phyloP scores from a whole-genome alignment of 2,888 invertebrate genomes.

The Incurvaria masculella region DNA sequence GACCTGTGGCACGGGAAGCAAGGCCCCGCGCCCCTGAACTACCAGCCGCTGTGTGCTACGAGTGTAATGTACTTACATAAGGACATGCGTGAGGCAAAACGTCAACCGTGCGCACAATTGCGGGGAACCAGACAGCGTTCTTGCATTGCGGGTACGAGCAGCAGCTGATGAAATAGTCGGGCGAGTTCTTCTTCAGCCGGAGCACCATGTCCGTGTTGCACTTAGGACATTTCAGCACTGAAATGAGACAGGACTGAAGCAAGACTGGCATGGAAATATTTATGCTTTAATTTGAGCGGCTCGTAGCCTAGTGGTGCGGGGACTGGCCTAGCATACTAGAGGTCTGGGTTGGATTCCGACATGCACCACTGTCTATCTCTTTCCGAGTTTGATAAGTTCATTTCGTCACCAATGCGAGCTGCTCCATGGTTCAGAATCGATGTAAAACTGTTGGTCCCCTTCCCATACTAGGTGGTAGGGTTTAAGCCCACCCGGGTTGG shows the following conservation, averaged over 20 bases:
- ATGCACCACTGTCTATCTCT: no score
- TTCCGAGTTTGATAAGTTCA: no score
- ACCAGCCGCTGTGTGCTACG: not conserved
- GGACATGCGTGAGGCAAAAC: constrained; percentile 65
- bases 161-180: constrained; percentile 72
- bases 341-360: no score
- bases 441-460: no score
- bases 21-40: no score
- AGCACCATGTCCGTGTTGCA: constrained; percentile 71
- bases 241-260: constrained; percentile 11
- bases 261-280: constrained; percentile 1
- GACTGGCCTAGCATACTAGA: not conserved
- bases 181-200: constrained; percentile 63
- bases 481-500: no score
- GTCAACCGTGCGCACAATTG: constrained; percentile 61
- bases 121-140: constrained; percentile 79
- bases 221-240: constrained; percentile 70
- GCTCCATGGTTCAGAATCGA: no score
- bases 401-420: no score
- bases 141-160: constrained; percentile 76
- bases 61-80: constrained; percentile 24
- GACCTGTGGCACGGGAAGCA: no score
- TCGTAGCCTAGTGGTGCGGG: no score
- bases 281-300: no score
- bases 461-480: no score